A percentile compares a stretch with the other conserved stretches of the same genome.
These are phyloP conservation scores for Anoura caudifer DNA, from an alignment of 2,113 vertebrate genomes.

Conservation along the genomic window DNA sequence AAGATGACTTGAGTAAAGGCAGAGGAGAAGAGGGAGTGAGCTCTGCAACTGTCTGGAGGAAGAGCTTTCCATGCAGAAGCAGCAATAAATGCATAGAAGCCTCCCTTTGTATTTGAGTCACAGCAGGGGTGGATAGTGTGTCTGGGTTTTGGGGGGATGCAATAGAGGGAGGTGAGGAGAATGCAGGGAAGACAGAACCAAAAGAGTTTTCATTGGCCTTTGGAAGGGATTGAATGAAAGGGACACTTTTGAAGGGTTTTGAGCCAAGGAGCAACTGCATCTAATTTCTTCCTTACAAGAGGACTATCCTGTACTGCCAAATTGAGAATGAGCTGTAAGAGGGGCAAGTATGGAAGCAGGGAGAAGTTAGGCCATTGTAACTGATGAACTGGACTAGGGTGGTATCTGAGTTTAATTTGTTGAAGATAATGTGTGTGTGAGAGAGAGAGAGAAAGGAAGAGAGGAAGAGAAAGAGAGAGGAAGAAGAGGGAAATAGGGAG, in stretches of 20 bases:
- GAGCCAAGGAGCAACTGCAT: background rate
- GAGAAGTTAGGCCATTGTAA: background rate
- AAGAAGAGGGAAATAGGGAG: too few species aligned
- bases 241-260: background rate
- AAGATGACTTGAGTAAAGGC: background rate
- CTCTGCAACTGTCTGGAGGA: background rate
- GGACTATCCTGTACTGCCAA: background rate
- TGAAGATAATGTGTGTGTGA: background rate
- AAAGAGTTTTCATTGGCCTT: background rate
- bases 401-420: background rate
- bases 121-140: background rate
- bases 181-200: background rate
- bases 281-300: background rate
- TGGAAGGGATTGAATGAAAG: background rate
- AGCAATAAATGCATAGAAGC: background rate
- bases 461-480: background rate
- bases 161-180: background rate
- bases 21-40: background rate
- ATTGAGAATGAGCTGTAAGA: background rate
- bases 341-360: background rate
- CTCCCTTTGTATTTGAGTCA: background rate
- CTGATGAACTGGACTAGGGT: too few species aligned
- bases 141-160: background rate
- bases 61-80: background rate
- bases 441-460: too few species aligned